Evolutionary conservation across 2,797 vertebrate genomes (phyloP).

Genomic region (Alauda arvensis): DNA sequence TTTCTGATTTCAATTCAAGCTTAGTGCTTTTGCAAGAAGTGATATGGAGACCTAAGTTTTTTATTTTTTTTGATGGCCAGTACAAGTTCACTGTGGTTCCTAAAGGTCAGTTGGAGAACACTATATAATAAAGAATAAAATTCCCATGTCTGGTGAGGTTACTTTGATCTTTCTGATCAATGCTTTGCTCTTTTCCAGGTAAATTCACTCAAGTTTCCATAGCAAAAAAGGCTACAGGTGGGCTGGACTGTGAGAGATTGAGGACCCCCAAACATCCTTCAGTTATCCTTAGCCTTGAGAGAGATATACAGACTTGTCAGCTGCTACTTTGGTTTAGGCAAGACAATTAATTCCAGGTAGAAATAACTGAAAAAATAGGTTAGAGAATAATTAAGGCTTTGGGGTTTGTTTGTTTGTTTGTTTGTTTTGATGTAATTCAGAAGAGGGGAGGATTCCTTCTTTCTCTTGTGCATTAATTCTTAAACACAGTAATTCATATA

Average conservation of each 20-base stretch:
- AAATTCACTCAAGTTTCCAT: neutral
- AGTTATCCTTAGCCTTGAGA: neutral
- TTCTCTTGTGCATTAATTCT: neutral
- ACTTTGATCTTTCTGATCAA: neutral
- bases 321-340: neutral
- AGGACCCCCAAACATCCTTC: neutral
- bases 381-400: neutral
- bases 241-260: neutral
- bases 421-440: neutral
- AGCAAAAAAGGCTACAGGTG: neutral
- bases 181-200: neutral
- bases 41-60: neutral
- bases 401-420: neutral
- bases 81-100: neutral
- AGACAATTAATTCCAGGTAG: neutral
- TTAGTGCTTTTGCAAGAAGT: neutral
- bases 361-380: neutral
- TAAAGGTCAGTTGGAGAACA: neutral
- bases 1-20: neutral
- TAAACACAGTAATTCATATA: neutral
- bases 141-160: rapidly evolving
- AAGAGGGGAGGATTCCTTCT: neutral
- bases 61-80: neutral
- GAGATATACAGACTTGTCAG: neutral
- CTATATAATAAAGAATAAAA: neutral